Evolutionary conservation across 2,888 invertebrate genomes (phyloP), one percentile per base, ranked within the genome.

Genomic region (Tinea trinotella): DNA sequence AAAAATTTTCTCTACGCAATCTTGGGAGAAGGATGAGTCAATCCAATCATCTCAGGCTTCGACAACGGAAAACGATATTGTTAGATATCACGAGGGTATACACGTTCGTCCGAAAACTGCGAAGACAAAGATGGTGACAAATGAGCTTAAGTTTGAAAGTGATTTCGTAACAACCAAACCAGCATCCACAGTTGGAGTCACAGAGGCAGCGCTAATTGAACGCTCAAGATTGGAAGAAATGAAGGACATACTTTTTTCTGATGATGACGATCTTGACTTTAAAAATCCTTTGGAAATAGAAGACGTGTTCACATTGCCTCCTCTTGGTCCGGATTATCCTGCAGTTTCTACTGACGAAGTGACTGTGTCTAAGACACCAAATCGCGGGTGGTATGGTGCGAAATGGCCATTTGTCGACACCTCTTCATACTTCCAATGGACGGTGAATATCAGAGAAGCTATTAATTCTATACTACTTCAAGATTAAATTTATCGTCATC

Each of bases 371-470:
- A 82, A 81, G 59, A 68, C 82, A 7, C 70, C 68, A 17, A 78
- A 75, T 18, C 76, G 79, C 57, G 80, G 87, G 36, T 91, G 90
- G 90, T 88, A 89, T 64, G 88, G 88, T 52, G 87, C 87, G 34
- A 80, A 89, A 58, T 90, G 90, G 90, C 88, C 90, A 9, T 90
- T 90, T 66, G 88, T 89, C 46, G 90, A 90, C 68, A 87, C 90
- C 30, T 88, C 90, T 20, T 88, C 90, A 13, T 89, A 90, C 69
- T 89, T 90, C 67, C 90, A 90, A 71, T 90, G 90, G 90, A 88
- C 89, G 75, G 90, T 91, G 70, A 83, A 88, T 79, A 40, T n/a
- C n/a, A n/a, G n/a, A n/a, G n/a, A n/a, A n/a, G n/a, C 7, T 30
- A 30, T 7, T 30, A 30, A 30, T 30, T 30, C 34, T 9, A 7